Percentiles rank a stretch among this genome's conserved stretches.
Conservation (phyloP, 1,140 invertebrate species). For the Drosophila bifasciata region DNA sequence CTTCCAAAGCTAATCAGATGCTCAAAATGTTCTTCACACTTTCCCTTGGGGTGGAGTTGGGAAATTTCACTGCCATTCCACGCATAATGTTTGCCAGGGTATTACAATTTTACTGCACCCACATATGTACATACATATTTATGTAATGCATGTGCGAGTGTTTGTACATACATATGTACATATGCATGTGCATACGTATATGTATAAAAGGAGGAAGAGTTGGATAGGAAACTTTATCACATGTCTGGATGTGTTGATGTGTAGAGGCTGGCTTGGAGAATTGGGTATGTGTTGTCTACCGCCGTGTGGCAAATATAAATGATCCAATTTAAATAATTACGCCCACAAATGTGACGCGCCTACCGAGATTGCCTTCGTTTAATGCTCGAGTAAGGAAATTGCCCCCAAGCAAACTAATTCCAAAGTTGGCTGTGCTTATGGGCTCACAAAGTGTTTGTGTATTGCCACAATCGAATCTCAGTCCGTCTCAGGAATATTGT, state of each 20-base stretch:
- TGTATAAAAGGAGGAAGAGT: conserved; percentile 9
- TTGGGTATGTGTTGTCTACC: conserved; percentile 58
- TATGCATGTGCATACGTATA: background rate
- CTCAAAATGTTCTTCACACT: conserved; percentile 60
- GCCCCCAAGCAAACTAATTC: conserved; percentile 48
- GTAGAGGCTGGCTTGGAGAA: conserved; percentile 56
- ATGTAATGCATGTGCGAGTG: conserved; percentile 29
- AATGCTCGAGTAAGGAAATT: conserved; percentile 65
- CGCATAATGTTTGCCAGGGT: conserved; percentile 43
- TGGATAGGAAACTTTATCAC: conserved; percentile 42
- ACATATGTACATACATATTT: background rate
- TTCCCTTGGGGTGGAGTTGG: conserved; percentile 13
- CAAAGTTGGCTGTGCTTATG: conserved; percentile 53
- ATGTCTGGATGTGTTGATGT: conserved; percentile 49
- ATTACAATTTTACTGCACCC: conserved; percentile 75
- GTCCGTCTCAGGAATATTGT: conserved; percentile 2
- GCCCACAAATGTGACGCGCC: conserved; percentile 62
- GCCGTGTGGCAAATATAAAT: conserved; percentile 72
- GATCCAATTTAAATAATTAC: conserved; percentile 79
- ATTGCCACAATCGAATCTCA: conserved; percentile 20
- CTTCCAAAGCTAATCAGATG: conserved; percentile 65
- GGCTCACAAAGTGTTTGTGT: conserved; percentile 42
- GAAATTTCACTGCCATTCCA: conserved; percentile 53
- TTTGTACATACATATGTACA: conserved; percentile 1
- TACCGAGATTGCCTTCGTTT: conserved; percentile 63